Evolutionary conservation across 2,888 invertebrate genomes (phyloP).

Genomic region (Empis livida): DNA sequence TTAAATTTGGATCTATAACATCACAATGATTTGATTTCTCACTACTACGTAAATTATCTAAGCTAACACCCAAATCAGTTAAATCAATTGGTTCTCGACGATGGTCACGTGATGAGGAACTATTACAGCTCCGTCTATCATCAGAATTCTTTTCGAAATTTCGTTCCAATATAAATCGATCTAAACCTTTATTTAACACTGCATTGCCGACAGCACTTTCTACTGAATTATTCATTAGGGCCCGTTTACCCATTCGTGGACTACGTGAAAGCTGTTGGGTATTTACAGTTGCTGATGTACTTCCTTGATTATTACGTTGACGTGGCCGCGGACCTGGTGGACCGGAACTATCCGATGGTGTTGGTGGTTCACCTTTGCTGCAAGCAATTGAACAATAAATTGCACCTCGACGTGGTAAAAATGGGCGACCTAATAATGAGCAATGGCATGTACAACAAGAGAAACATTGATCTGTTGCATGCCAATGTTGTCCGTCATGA

Average conservation of each 20-base stretch:
- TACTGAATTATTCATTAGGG: slow-evolving; percentile 39
- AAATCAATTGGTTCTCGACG: slow-evolving; percentile 48
- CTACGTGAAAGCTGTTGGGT: slow-evolving; percentile 40
- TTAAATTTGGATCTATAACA: slow-evolving; percentile 30
- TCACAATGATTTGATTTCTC: slow-evolving; percentile 25
- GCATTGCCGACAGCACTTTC: slow-evolving; percentile 37
- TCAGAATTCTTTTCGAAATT: slow-evolving; percentile 26
- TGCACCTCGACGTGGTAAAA: slow-evolving; percentile 79
- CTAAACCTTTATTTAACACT: slow-evolving; percentile 20
- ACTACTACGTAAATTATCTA: slow-evolving; percentile 42
- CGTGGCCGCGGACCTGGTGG: slow-evolving; percentile 46
- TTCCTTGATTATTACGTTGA: slow-evolving; percentile 36
- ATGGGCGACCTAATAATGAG: slow-evolving; percentile 69
- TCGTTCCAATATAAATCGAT: slow-evolving; percentile 22
- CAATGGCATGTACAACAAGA: slow-evolving; percentile 78
- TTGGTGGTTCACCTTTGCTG: slow-evolving; percentile 80
- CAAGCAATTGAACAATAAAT: slow-evolving; percentile 93
- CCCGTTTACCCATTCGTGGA: slow-evolving; percentile 21
- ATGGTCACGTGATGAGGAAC: slow-evolving; percentile 40
- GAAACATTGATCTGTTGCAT: slow-evolving; percentile 88
- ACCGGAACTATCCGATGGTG: slow-evolving; percentile 71
- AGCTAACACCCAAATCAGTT: slow-evolving; percentile 39
- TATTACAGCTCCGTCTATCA: slow-evolving; percentile 15
- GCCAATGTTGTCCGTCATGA: slow-evolving; percentile 96
- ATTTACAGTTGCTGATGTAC: slow-evolving; percentile 30